Evolutionary conservation across 2,797 vertebrate species (phyloP), one percentile per base, ranked within the genome.

Genomic region (Morus bassanus): DNA sequence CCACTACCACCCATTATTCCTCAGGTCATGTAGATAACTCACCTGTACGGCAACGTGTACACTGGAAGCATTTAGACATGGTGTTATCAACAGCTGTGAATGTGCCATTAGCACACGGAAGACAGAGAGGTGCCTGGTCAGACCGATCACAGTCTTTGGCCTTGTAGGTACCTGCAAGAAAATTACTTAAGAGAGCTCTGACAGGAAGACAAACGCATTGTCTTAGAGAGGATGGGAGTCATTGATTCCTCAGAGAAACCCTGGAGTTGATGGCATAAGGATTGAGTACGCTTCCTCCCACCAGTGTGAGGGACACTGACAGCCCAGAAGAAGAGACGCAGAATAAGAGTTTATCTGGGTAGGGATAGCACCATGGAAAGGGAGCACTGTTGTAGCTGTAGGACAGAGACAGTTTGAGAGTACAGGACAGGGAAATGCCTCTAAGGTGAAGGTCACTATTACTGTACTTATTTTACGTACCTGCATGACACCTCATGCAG

Each of bases 401-500:
- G 30, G n/a, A 86, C 57, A 74, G 22, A 50, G 37, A 61, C 9
- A 70, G 19, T 60, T 69, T 88, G 24, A 70, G 43, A 59, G 22
- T n/a, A 10, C 41, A 43, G 63, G 27, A 80, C 33, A 39, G 8
- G 23, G 15, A 69, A 84, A 85, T 16, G 13, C 39, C 50, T 60
- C 50, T 59, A 45, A 50, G 12, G 56, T 53, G 23, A 65, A 88
- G 39, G 25, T 74, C 16, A 6, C 48, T 67, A 31, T 31, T 63
- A 53, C 59, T 74, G 35, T 57, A 65, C 37, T 76, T 78, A 78
- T 94, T 75, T 76, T 41, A 86, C 9, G 0, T 95, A 97, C 97
- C 97, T 97, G 94, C 95, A 89, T 97, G 97, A 80, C 97, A 97
- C 51, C 86, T 92, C 93, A 96, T 95, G 87, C 97, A 97, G 92